Evolutionary conservation across 2,888 invertebrate genomes (phyloP).

Genomic region (Sisyra terminalis): DNA sequence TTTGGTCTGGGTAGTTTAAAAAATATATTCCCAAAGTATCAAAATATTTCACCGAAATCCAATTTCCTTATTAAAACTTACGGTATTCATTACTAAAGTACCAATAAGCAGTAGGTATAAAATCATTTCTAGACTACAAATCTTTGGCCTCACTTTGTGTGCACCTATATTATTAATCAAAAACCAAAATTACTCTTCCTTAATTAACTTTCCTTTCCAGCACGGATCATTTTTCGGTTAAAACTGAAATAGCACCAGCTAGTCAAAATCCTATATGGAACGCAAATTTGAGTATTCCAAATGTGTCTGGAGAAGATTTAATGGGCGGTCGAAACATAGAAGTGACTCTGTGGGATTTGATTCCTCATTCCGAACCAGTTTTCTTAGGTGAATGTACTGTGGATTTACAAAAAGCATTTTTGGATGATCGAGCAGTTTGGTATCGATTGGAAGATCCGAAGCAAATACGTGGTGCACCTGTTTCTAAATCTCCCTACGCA

Average conservation of each 20-base stretch:
- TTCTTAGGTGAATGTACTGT: slow-evolving; percentile 69
- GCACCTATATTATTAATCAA: background rate
- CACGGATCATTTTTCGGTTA: slow-evolving; percentile 55
- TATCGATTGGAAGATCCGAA: slow-evolving; percentile 71
- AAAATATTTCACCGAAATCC: too few relatives aligned
- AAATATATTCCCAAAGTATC: too few relatives aligned
- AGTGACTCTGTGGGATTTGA: slow-evolving; percentile 77
- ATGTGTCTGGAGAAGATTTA: slow-evolving; percentile 61
- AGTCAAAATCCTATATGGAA: slow-evolving; percentile 87
- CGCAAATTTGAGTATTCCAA: slow-evolving; percentile 69
- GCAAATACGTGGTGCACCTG: slow-evolving; percentile 36
- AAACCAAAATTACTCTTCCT: background rate
- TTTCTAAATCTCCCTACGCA: slow-evolving; percentile 52
- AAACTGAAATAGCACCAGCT: slow-evolving; percentile 73
- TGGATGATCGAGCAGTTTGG: slow-evolving; percentile 81
- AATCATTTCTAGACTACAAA: too few relatives aligned
- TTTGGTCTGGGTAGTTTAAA: too few relatives aligned
- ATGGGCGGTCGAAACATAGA: slow-evolving; percentile 69
- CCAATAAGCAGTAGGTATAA: too few relatives aligned
- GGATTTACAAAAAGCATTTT: slow-evolving; percentile 66
- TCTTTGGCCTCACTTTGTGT: too few relatives aligned
- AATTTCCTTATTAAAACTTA: too few relatives aligned
- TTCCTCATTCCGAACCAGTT: slow-evolving; percentile 65
- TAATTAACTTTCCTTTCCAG: slow-evolving; percentile 26
- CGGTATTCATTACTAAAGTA: too few relatives aligned